These are phyloP conservation scores for Sminthurinus aureus DNA, from an alignment of 2,888 invertebrate species.

Conservation along the genomic window DNA sequence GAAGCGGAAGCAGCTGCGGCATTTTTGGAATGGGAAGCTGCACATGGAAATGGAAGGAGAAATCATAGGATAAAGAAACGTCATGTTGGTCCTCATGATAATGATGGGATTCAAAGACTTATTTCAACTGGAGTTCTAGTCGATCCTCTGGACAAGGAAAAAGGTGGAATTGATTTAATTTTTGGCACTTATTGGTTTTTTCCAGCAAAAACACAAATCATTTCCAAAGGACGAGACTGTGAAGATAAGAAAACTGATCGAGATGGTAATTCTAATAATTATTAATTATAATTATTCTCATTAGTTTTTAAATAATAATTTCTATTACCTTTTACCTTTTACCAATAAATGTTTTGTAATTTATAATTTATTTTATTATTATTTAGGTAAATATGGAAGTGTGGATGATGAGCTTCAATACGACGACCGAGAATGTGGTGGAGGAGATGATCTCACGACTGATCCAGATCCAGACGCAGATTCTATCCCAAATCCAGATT, in stretches of 20 bases:
- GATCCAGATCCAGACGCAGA: constrained; percentile 16
- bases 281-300: too few species aligned
- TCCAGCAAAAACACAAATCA: constrained; percentile 66
- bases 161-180: constrained; percentile 69
- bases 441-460: constrained; percentile 32
- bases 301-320: too few species aligned
- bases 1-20: too few species aligned
- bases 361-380: too few species aligned
- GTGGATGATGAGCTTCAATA: constrained; percentile 64
- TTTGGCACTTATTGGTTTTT: constrained; percentile 80
- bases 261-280: constrained; percentile 15
- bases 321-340: background rate
- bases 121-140: constrained; percentile 62
- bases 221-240: constrained; percentile 63
- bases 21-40: background rate
- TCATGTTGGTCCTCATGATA: constrained; percentile 59
- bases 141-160: constrained; percentile 64
- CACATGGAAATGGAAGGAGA: constrained; percentile 15
- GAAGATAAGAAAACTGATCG: constrained; percentile 62
- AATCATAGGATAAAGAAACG: constrained; percentile 32
- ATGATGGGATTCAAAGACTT: constrained; percentile 57
- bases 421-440: constrained; percentile 63
- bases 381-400: constrained; percentile 40
- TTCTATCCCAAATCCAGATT: background rate
- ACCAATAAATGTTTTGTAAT: constrained; percentile 62